Conservation (phyloP, 2,113 vertebrate genomes). For the Catharus fuscescens region DNA sequence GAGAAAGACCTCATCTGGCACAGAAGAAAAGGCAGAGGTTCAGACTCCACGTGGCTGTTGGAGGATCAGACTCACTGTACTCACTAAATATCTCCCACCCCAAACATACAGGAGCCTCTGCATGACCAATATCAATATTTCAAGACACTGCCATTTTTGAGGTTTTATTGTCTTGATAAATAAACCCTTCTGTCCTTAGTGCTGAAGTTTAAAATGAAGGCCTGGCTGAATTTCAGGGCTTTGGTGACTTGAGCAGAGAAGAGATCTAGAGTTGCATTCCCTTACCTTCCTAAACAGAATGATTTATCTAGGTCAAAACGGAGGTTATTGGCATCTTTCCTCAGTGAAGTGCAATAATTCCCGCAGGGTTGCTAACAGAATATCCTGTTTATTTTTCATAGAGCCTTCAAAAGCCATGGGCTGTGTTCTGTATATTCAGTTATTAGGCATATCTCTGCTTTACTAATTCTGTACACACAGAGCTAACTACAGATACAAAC, state of each 20-base stretch:
- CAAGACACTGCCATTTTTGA: background rate
- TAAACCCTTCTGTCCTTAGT: background rate
- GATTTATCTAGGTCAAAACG: constrained; percentile 65
- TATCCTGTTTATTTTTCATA: constrained; percentile 65
- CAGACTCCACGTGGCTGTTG: background rate
- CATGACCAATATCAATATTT: background rate
- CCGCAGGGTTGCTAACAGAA: constrained; percentile 56
- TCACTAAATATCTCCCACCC: background rate
- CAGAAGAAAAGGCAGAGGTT: background rate
- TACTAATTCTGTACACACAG: constrained; percentile 12
- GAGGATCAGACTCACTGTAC: background rate
- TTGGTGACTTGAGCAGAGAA: background rate
- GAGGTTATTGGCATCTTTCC: constrained; percentile 67
- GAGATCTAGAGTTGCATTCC: constrained; percentile 37
- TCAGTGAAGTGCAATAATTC: constrained; percentile 56
- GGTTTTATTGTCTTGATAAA: background rate
- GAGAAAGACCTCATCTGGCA: background rate
- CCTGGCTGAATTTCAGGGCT: constrained; percentile 32
- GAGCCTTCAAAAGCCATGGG: constrained; percentile 27
- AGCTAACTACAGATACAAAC: background rate
- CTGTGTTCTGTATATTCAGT: constrained; percentile 12
- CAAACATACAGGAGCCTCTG: background rate
- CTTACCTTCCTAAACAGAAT: constrained; percentile 43
- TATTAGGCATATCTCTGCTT: constrained; percentile 9
- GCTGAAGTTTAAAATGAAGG: constrained; percentile 1